Conservation (phyloP, 1,140 invertebrate genomes). For the Palaemon carinicauda region DNA sequence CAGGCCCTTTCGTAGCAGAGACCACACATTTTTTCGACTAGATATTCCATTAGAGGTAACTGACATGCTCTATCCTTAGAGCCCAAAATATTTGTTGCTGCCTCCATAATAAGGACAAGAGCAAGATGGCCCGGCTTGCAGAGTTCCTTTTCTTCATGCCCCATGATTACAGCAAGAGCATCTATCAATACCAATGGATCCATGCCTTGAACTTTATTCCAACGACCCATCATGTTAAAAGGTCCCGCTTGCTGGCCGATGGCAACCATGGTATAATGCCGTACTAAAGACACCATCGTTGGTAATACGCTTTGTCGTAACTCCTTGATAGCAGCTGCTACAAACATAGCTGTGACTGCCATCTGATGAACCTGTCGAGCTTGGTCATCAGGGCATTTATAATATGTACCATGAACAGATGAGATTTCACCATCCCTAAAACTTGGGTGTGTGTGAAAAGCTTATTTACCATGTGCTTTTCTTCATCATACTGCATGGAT, state of each 20-base stretch:
- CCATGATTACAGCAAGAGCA: conserved; percentile 91
- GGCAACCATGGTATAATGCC: conserved; percentile 94
- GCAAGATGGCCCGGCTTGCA: conserved; percentile 91
- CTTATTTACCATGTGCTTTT: conserved; percentile 76
- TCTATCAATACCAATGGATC: conserved; percentile 95
- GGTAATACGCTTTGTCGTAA: conserved; percentile 80
- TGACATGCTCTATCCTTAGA: conserved; percentile 89
- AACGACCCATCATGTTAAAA: conserved; percentile 64
- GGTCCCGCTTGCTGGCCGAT: conserved; percentile 85
- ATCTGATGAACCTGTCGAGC: conserved; percentile 87
- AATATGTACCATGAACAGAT: conserved; percentile 73
- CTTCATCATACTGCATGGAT: conserved; percentile 84
- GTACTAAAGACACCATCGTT: conserved; percentile 86
- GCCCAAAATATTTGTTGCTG: conserved; percentile 85
- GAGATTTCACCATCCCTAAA: conserved; percentile 61
- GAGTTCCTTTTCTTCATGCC: conserved; percentile 95
- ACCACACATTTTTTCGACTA: conserved; percentile 91
- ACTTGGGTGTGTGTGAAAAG: conserved; percentile 85
- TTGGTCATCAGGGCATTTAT: conserved; percentile 81
- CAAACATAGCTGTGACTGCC: conserved; percentile 88
- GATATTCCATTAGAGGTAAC: conserved; percentile 92
- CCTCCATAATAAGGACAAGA: conserved; percentile 87
- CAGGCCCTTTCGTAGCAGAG: conserved; percentile 97
- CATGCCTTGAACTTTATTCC: conserved; percentile 74
- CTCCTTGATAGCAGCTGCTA: conserved; percentile 92